Percentiles rank a stretch among this genome's conserved stretches.
Conservation (phyloP, 2,113 vertebrate species). For the Nicator chloris region DNA sequence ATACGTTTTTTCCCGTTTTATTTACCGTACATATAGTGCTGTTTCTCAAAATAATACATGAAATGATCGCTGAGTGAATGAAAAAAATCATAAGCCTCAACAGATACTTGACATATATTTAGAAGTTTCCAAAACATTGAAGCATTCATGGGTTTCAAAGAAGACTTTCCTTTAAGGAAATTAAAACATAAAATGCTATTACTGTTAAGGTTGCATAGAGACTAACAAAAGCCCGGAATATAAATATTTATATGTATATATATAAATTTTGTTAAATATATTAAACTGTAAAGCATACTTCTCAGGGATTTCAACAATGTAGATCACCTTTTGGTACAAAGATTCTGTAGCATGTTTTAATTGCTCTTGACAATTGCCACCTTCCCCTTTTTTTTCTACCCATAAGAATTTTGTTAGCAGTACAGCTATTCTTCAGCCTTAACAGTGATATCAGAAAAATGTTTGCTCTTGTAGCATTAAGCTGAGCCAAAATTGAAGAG, state of each 20-base stretch:
- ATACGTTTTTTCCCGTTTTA: not conserved
- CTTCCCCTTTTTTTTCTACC: not conserved
- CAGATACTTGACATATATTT: slow-evolving; percentile 40
- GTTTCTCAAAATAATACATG: slow-evolving; percentile 1
- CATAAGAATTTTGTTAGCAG: not conserved
- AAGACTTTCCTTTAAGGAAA: slow-evolving; percentile 49
- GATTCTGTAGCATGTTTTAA: not conserved
- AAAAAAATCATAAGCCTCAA: not conserved
- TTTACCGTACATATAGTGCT: not conserved
- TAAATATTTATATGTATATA: not conserved
- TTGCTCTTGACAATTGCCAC: not conserved
- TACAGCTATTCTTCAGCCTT: not conserved
- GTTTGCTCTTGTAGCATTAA: not conserved
- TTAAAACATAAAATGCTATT: slow-evolving; percentile 47
- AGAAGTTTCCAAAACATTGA: slow-evolving; percentile 39
- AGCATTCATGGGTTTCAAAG: slow-evolving; percentile 3
- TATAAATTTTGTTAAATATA: not conserved
- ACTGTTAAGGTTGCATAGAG: slow-evolving; percentile 14
- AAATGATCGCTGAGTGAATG: not conserved
- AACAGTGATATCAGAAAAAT: not conserved
- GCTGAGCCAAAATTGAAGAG: not conserved
- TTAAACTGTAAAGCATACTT: not conserved
- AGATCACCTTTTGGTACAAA: not conserved
- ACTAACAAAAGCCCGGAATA: slow-evolving; percentile 15
- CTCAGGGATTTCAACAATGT: not conserved